phyloP scores from a whole-genome alignment of 2,888 invertebrate genomes.

The Gymnoscelis rufifasciata region DNA sequence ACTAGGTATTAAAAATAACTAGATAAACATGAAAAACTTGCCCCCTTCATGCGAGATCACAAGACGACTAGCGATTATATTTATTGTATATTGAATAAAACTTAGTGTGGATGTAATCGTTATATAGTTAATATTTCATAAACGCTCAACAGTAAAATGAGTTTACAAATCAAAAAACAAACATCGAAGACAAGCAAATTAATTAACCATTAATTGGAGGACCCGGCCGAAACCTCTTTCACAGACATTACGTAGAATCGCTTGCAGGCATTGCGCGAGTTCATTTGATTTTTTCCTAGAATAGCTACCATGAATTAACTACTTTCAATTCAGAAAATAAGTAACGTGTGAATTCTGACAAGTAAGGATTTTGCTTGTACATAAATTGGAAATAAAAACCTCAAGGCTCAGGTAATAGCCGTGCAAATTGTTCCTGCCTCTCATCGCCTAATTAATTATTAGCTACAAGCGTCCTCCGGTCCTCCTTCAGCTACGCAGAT shows the following conservation, averaged over 20 bases:
- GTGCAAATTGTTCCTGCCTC: conserved; percentile 36
- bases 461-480: conserved; percentile 29
- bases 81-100: no score
- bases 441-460: conserved; percentile 39
- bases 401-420: conserved; percentile 31
- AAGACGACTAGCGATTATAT: no score
- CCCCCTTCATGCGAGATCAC: no score
- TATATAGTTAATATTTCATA: no score
- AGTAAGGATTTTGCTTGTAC: conserved; percentile 4
- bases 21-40: no score
- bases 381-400: conserved; percentile 31
- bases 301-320: no score
- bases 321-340: no score
- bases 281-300: no score
- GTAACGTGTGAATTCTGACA: no score
- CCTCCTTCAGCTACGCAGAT: conserved; percentile 24
- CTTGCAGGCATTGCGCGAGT: not conserved
- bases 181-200: conserved; percentile 5
- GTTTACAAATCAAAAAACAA: not conserved
- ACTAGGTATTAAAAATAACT: no score
- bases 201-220: conserved; percentile 8
- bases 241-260: not conserved
- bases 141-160: not conserved
- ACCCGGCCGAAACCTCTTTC: not conserved
- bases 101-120: no score